Evolutionary conservation across 1,140 invertebrate species (phyloP).

Genomic region (Paralvinella palmiformis): DNA sequence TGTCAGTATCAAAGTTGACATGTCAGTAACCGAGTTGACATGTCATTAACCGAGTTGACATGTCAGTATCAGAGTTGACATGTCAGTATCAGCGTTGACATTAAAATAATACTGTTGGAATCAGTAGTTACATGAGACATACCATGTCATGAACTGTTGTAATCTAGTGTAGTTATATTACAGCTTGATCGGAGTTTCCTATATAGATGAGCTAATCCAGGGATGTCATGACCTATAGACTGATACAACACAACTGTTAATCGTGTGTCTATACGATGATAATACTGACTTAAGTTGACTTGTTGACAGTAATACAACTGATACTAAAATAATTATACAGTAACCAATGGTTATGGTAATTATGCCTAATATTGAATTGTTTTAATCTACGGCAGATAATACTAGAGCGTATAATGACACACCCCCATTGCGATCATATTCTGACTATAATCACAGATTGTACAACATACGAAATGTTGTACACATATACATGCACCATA

Average conservation of each 20-base stretch:
- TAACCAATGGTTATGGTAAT: not conserved
- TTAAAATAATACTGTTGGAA: not conserved
- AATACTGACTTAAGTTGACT: too few relatives aligned
- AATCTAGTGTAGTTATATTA: not conserved
- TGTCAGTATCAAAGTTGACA: too few relatives aligned
- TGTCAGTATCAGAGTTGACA: too few relatives aligned
- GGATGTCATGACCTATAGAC: too few relatives aligned
- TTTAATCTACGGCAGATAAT: not conserved
- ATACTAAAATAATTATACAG: not conserved
- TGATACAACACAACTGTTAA: too few relatives aligned
- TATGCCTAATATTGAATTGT: not conserved
- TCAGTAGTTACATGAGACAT: not conserved
- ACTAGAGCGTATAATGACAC: not conserved
- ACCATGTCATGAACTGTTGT: not conserved
- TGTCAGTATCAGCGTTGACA: not conserved
- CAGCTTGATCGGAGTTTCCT: too few relatives aligned
- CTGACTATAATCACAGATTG: not conserved
- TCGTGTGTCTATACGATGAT: too few relatives aligned
- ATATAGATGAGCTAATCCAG: too few relatives aligned
- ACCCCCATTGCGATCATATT: not conserved
- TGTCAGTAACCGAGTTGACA: too few relatives aligned
- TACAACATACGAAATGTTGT: not conserved
- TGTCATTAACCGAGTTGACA: too few relatives aligned
- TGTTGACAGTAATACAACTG: too few relatives aligned
- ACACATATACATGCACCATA: not conserved